Evolutionary conservation across 1,140 invertebrate genomes (phyloP), one percentile per base, ranked within the genome.

Genomic region (Dysdera silvatica): DNA sequence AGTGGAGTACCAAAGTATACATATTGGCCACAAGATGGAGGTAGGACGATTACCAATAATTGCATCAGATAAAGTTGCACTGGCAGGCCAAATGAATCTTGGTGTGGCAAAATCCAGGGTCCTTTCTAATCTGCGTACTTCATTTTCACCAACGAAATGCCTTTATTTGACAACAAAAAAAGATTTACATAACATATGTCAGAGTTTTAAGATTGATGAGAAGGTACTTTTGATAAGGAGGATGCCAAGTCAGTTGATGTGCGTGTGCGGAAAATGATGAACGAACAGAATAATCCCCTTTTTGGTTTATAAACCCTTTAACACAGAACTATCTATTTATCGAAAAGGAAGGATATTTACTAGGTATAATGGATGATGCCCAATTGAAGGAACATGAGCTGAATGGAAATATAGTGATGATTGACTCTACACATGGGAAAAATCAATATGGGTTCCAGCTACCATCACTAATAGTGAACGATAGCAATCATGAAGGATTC

Each of bases 401-500:
- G 0, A 31, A 43, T 31, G 40, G 54, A 0, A 43, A 29, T 7
- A 29, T 14, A 5, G 18, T 56, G 0, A 56, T 45, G 54, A 18
- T 56, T 3, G 40, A 56, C 14, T 41, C 35, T 0, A 56, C 40
- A 5, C 40, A 45, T 23, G 6, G 40, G 10, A 56, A 35, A 10
- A 56, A 45, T 8, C 33, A 54, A 14, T 40, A 40, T 40, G 23
- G 33, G 2, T 54, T 23, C 28, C 10, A 37, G 12, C 26, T 56
- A 31, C 18, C 37, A 4, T 31, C 54, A 5, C 2, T 45, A 24
- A 26, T 56, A 31, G 26, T 56, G 14, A 23, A 43, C 32, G 54
- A 56, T 18, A 23, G 29, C 28, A 56, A 56, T 12, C 54, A 56
- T 20, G 54, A 56, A 43, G 54, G 54, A 3, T 20, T 56, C n/a